Conservation (phyloP, 2,888 invertebrate genomes). For the Phytoseiulus persimilis region DNA sequence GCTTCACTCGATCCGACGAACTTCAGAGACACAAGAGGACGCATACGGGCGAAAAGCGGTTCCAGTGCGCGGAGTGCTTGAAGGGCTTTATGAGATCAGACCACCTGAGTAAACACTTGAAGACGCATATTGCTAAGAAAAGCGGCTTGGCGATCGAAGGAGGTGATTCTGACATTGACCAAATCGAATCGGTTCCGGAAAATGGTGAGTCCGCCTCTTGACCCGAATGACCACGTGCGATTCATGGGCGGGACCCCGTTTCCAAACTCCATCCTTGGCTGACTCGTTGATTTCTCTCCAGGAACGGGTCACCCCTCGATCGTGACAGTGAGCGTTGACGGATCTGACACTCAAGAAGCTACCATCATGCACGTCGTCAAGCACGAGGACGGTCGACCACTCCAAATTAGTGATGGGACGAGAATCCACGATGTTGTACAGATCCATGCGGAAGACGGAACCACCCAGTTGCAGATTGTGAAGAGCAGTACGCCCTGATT, state of each 20-base stretch:
- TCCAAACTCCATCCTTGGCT: too few relatives aligned
- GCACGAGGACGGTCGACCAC: conserved; percentile 38
- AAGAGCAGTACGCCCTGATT: conserved; percentile 23
- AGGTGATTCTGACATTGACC: conserved; percentile 30
- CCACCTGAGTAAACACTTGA: conserved; percentile 28
- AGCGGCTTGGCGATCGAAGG: conserved; percentile 25
- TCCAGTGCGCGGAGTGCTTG: conserved; percentile 30
- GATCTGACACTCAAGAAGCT: conserved; percentile 24
- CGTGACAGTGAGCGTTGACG: conserved; percentile 31
- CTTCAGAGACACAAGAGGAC: conserved; percentile 36
- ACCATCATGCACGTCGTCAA: conserved; percentile 38
- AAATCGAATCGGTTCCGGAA: conserved; percentile 7
- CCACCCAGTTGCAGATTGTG: conserved; percentile 38
- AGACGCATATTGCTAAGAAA: conserved; percentile 31
- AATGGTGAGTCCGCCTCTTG: background rate
- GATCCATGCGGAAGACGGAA: conserved; percentile 30
- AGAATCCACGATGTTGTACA: conserved; percentile 35
- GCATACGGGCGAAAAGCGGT: conserved; percentile 31
- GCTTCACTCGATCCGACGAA: conserved; percentile 29
- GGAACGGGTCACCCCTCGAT: conserved; percentile 23
- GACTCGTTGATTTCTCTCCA: background rate
- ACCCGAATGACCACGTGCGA: background rate
- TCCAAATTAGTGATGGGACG: conserved; percentile 30
- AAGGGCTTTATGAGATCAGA: conserved; percentile 37
- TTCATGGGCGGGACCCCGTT: too few relatives aligned